Evolutionary conservation across 2,113 vertebrate genomes (phyloP), one percentile per base, ranked within the genome.

Genomic region (Zosterops hypoxanthus): DNA sequence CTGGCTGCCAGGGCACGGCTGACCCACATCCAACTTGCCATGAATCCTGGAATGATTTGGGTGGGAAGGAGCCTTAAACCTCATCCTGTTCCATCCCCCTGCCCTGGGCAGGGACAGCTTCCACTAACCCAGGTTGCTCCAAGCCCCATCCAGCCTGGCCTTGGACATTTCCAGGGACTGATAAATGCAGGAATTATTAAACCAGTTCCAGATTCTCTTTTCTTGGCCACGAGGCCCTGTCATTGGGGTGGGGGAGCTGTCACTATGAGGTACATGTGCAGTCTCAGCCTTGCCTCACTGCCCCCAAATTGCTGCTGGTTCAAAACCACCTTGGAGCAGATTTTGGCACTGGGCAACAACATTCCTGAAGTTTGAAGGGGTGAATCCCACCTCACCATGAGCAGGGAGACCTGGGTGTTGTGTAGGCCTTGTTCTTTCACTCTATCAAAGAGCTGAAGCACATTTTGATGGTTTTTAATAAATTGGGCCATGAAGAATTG

Each of bases 61-160:
- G 16, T 53, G 9, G 53, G 61, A 34, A 82, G 6, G 20, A 29
- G 2, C 16, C n/a, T 75, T 53, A 66, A 60, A 75, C 7, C 15
- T 75, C 46, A 60, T 8, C 39, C 28, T 3, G 28, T 66, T 81
- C 68, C 52, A 36, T 5, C 1, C 6, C 52, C 10, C 28, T 53
- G 26, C n/a, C 69, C 14, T 12, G 11, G 11, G 28, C 60, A 71
- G 34, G 42, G 50, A 36, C 31, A 60, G 4, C 7, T 53, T 61
- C 22, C n/a, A 19, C 61, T 26, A 16, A 0, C 0, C 16, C 39
- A 55, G 21, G 11, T 4, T 60, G 16, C 47, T 82, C 47, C 14
- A 11, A 75, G 24, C n/a, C 10, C 29, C 1, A 0, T 41, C 21
- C 70, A 60, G 0, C 29, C 14, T 60, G 28, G 20, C 24, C 29